Conservation (phyloP, 2,888 invertebrate genomes). For the Scotopteryx bipunctaria region DNA sequence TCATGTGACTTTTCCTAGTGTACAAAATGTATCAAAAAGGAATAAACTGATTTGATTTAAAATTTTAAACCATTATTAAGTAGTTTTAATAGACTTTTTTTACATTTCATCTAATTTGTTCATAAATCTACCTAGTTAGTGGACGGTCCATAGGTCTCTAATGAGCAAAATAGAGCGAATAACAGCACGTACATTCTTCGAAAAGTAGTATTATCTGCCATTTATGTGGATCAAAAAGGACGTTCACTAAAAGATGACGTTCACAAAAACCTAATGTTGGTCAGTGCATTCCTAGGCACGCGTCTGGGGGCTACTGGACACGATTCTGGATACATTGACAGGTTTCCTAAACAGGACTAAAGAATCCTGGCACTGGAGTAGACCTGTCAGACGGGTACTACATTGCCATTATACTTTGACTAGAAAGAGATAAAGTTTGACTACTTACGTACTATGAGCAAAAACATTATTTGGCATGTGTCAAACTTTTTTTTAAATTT, state of each 20-base stretch:
- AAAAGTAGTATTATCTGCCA: not conserved
- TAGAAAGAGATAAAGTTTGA: slow-evolving; percentile 1
- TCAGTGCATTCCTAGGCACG: slow-evolving; percentile 56
- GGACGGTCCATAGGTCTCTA: no score
- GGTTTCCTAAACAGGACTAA: slow-evolving; percentile 66
- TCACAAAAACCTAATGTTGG: slow-evolving; percentile 36
- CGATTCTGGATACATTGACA: slow-evolving; percentile 53
- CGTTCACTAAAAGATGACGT: not conserved
- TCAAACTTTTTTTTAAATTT: no score
- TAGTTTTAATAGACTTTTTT: no score
- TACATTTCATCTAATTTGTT: no score
- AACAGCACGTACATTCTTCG: not conserved
- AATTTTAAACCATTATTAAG: not conserved
- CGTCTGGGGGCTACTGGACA: slow-evolving; percentile 45
- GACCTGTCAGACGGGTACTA: slow-evolving; percentile 32
- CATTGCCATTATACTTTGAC: slow-evolving; percentile 15
- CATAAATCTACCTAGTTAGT: no score
- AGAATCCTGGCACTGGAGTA: slow-evolving; percentile 58
- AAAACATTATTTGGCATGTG: not conserved
- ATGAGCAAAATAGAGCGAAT: not conserved
- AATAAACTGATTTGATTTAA: not conserved
- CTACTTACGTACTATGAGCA: not conserved
- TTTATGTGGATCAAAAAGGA: slow-evolving; percentile 5
- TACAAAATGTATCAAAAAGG: no score
- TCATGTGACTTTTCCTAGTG: no score